Evolutionary conservation across 2,797 vertebrate species (phyloP).

Genomic region (Alosa sapidissima): DNA sequence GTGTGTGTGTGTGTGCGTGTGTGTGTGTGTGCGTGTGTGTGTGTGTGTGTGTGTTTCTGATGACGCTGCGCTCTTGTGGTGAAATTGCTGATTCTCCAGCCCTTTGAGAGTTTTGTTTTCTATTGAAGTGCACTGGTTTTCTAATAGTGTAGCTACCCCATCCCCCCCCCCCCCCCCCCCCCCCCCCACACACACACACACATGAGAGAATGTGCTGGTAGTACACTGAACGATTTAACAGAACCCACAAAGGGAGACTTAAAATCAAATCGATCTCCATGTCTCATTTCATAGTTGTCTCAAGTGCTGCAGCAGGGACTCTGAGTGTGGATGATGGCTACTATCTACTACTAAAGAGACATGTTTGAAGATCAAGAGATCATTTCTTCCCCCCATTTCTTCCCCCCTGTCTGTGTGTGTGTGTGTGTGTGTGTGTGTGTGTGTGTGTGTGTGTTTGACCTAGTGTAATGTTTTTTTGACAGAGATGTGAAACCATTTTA

Average conservation of each 20-base stretch:
- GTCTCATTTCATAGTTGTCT: too few relatives aligned
- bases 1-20: neutral
- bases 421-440: neutral
- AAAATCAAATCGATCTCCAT: too few relatives aligned
- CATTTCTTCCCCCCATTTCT: too few relatives aligned
- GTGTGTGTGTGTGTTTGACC: neutral
- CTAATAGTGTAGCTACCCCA: neutral
- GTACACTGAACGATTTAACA: too few relatives aligned
- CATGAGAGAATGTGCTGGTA: neutral
- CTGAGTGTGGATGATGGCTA: too few relatives aligned
- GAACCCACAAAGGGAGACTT: too few relatives aligned
- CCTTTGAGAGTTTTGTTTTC: neutral
- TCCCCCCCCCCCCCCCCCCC: conserved; percentile 37
- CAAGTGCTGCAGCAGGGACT: too few relatives aligned
- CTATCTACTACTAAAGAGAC: too few relatives aligned
- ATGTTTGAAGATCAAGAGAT: too few relatives aligned
- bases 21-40: neutral
- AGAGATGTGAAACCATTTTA: conserved; percentile 42
- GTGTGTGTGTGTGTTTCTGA: conserved; percentile 4
- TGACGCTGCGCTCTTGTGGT: neutral
- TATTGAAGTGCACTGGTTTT: neutral
- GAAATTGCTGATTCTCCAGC: neutral
- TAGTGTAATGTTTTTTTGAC: neutral
- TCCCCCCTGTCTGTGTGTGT: neutral
- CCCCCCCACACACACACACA: conserved; percentile 14